phyloP scores from a whole-genome alignment of 2,888 invertebrate species.

The Helobdella robusta region DNA sequence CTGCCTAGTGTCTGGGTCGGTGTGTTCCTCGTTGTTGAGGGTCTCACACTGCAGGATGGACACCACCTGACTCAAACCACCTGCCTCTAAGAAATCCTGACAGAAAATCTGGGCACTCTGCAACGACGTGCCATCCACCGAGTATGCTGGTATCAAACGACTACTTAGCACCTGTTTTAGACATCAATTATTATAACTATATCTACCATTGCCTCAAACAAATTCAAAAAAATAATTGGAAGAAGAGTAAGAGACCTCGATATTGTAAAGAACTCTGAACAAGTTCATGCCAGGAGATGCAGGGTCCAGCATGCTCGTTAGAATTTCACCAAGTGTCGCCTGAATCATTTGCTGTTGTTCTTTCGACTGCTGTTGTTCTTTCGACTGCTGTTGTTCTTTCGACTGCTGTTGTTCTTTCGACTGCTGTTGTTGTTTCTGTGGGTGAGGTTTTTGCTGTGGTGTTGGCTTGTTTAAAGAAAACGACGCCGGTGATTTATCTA shows the following conservation, averaged over 20 bases:
- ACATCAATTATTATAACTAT: too few relatives aligned
- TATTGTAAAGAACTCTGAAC: conserved; percentile 51
- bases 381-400: too few relatives aligned
- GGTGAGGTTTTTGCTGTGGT: too few relatives aligned
- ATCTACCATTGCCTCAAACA: too few relatives aligned
- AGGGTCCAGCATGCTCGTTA: conserved; percentile 48
- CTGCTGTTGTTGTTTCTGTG: too few relatives aligned
- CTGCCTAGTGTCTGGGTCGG: conserved; percentile 50
- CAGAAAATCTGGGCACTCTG: conserved; percentile 46
- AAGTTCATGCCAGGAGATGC: conserved; percentile 46
- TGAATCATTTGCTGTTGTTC: too few relatives aligned
- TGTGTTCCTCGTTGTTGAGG: conserved; percentile 48
- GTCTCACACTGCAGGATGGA: conserved; percentile 50
- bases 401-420: too few relatives aligned
- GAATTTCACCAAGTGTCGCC: too few relatives aligned
- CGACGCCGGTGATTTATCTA: too few relatives aligned
- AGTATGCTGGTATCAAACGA: conserved; percentile 49
- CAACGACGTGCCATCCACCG: conserved; percentile 41
- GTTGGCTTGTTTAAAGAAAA: too few relatives aligned
- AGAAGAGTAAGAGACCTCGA: conserved; percentile 47
- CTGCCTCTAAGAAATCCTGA: conserved; percentile 49
- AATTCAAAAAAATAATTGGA: too few relatives aligned
- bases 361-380: too few relatives aligned
- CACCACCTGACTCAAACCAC: conserved; percentile 50
- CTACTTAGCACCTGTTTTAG: conserved; percentile 51